Percentiles rank a stretch among this genome's conserved stretches.
Conservation (phyloP, 2,888 invertebrate species). For the Chrysolina americana region DNA sequence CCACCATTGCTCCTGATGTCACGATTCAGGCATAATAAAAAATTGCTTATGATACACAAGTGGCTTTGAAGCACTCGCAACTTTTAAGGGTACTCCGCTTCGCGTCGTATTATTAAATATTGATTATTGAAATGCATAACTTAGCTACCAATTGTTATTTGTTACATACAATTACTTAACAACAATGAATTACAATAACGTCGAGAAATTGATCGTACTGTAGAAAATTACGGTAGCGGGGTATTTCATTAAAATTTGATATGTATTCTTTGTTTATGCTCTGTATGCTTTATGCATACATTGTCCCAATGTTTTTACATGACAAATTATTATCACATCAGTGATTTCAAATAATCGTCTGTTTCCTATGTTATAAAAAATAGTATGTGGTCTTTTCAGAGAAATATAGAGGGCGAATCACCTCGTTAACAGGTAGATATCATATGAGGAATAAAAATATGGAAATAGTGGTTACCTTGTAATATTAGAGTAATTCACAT, state of each 20-base stretch:
- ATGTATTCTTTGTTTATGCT: conserved; percentile 2
- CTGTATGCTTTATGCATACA: neutral
- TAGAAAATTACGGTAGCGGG: neutral
- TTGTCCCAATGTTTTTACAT: neutral
- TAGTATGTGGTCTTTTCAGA: neutral
- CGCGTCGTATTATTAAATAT: too few relatives aligned
- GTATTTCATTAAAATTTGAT: neutral
- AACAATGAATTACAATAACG: neutral
- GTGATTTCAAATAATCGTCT: conserved; percentile 6
- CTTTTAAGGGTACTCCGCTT: too few relatives aligned
- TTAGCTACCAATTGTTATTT: neutral
- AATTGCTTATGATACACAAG: too few relatives aligned
- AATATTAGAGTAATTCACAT: too few relatives aligned
- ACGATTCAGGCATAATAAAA: too few relatives aligned
- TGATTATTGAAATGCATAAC: neutral
- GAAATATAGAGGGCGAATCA: too few relatives aligned
- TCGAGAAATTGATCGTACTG: neutral
- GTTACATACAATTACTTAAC: neutral
- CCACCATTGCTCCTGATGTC: too few relatives aligned
- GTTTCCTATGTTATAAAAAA: conserved; percentile 2
- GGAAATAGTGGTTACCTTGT: too few relatives aligned
- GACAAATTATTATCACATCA: conserved; percentile 10
- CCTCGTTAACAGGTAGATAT: too few relatives aligned
- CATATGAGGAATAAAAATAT: too few relatives aligned
- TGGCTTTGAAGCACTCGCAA: too few relatives aligned